Evolutionary conservation across 2,797 vertebrate species (phyloP), one percentile per base, ranked within the genome.

Genomic region (Tiaroga cobitis): DNA sequence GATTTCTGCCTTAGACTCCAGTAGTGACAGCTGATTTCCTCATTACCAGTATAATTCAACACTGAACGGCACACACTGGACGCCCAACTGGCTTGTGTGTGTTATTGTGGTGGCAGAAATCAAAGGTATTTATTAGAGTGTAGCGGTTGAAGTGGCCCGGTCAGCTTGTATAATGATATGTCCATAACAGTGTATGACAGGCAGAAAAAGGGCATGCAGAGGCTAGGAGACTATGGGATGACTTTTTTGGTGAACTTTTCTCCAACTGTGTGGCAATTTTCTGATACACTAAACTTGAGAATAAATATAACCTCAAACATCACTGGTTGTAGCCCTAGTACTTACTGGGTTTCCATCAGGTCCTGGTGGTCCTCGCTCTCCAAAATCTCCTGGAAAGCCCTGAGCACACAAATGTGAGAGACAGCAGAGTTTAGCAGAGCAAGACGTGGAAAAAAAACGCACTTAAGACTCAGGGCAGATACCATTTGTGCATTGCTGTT

Each of bases 341-440:
- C 98, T 99, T 95, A 99, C 98, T 68, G 98, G 98, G 93, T 97
- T 97, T 88, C 98, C 98, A 89, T 99, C 98, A 8, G 96, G 94
- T 87, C 98, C 98, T 0, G 98, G 98, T 84, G 96, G 96, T 92
- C 98, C 98, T 92, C 96, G 95, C 89, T 98, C 96, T 65, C 98
- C 98, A 90, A 95, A 96, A 93, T 97, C 96, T 91, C 98, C 98
- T 85, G 95, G 96, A 95, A 99, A 99, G 32, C 98, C 98, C 98
- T 99, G 89, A 92, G 87, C 86, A 93, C 83, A 93, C 87, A 95
- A 80, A 95, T 61, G 90, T 85, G 90, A 82, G 73, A 75, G 80
- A 84, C 13, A 72, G 34, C 34, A 72, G n/a, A 72, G 82, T 88
- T 87, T 88, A 91, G 65, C 87, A 56, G 21, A 43, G 77, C 65